Conservation (phyloP, 2,888 invertebrate species). For the Mythimna vitellina region DNA sequence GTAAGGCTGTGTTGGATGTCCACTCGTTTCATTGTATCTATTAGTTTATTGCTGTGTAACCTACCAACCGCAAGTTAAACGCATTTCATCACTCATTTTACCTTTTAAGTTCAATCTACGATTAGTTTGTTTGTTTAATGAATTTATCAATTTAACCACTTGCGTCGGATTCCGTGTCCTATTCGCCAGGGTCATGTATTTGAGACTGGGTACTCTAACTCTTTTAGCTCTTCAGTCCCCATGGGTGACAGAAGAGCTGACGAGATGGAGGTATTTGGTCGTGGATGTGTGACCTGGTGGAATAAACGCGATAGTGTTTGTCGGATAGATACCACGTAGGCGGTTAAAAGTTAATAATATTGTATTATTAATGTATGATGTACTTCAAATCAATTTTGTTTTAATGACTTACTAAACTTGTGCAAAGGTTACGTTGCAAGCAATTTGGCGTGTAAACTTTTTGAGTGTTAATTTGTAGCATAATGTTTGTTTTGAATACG, state of each 20-base stretch:
- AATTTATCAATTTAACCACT: background rate
- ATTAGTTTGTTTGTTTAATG: background rate
- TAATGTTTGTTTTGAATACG: conserved; percentile 49
- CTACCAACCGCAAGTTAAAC: background rate
- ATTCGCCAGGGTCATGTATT: too few species aligned
- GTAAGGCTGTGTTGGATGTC: conserved; percentile 57
- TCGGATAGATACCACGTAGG: too few species aligned
- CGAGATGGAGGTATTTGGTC: too few species aligned
- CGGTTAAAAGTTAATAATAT: too few species aligned
- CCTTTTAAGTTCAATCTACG: background rate
- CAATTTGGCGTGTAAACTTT: conserved; percentile 13
- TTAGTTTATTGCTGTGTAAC: conserved; percentile 48
- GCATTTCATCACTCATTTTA: background rate
- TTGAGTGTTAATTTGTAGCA: conserved; percentile 47
- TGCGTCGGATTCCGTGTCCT: too few species aligned
- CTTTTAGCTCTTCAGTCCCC: too few species aligned
- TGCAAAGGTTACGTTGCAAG: conserved; percentile 28
- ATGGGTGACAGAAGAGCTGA: too few species aligned
- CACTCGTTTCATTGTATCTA: conserved; percentile 36
- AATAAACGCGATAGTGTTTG: too few species aligned
- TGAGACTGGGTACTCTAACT: too few species aligned
- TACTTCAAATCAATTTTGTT: conserved; percentile 13
- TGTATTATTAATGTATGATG: background rate
- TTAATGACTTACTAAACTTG: background rate
- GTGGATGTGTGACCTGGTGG: too few species aligned